Evolutionary conservation across 2,888 invertebrate species (phyloP), one percentile per base, ranked within the genome.

Genomic region (Encarsia formosa): DNA sequence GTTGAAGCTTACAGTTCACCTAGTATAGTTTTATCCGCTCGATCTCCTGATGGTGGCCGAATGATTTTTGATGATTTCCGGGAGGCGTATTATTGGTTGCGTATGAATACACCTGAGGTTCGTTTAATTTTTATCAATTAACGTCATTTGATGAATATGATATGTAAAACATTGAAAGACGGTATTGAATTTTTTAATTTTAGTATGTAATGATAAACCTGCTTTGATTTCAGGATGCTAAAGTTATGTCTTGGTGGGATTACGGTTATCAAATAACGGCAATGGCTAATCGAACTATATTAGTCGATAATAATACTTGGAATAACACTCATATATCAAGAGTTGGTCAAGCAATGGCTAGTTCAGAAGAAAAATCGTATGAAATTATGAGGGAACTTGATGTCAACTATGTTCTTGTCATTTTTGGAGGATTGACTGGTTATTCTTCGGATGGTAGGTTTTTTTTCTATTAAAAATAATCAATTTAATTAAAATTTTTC

Each of bases 201-300:
- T 29, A 29, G 8, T 29, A 13, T 9, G 13, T 29, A 29, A 29
- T 13, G 29, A 29, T n/a, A 29, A 29, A 29, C 29, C 8, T 29
- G 8, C 13, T 29, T 5, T 18, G 4, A 20, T 40, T 49, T 42
- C 65, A 91, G 89, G 88, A 97, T 75, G 87, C 97, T 1, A 90
- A 92, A 73, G 88, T 99, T 52, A 98, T 99, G 97, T 96, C 96
- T 0, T 99, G 98, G 98, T 99, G 98, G 98, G 99, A 98, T 96
- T 99, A 98, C 76, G 98, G 98, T 1, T 98, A 98, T 77, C 93
- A 93, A 77, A 97, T 98, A 78, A 97, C 98, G 1, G 96, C 97
- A 1, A 98, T 99, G 97, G 98, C 97, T 15, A 98, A 98, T 78
- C 81, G 96, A 37, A 97, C 98, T 0, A 95, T 97, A 63, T 81